These are phyloP conservation scores for Mirounga angustirostris DNA, from an alignment of 2,113 vertebrate genomes.

Conservation along the genomic window DNA sequence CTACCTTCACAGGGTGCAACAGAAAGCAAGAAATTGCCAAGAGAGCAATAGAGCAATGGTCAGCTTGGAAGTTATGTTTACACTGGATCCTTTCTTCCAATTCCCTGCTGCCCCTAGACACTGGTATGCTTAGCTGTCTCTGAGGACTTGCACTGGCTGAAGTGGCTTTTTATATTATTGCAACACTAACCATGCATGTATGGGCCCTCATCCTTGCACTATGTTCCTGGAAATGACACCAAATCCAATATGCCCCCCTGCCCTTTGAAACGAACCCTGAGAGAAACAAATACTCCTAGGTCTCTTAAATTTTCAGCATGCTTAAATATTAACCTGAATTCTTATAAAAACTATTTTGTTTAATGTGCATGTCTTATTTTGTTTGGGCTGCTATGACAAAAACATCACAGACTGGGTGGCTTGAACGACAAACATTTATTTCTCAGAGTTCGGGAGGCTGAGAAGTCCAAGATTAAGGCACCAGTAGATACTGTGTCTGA, in stretches of 20 bases:
- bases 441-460: background rate
- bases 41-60: background rate
- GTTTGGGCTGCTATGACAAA: background rate
- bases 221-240: constrained; percentile 81
- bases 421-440: background rate
- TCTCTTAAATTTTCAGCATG: background rate
- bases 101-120: background rate
- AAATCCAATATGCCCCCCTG: background rate
- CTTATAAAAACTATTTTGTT: background rate
- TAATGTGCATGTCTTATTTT: background rate
- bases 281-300: constrained; percentile 46
- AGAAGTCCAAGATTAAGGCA: background rate
- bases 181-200: background rate
- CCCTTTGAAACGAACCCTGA: constrained; percentile 56
- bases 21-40: constrained; percentile 82
- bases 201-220: background rate
- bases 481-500: background rate
- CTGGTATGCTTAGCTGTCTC: background rate
- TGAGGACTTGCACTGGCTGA: background rate
- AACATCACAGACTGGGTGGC: background rate
- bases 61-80: constrained; percentile 31
- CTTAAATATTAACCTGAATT: constrained; percentile 46
- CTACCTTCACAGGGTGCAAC: constrained; percentile 85
- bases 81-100: background rate
- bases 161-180: constrained; percentile 49